These are phyloP conservation scores for Trissoscelio sp. DNA, from an alignment of 2,888 invertebrate genomes.

Conservation along the genomic window DNA sequence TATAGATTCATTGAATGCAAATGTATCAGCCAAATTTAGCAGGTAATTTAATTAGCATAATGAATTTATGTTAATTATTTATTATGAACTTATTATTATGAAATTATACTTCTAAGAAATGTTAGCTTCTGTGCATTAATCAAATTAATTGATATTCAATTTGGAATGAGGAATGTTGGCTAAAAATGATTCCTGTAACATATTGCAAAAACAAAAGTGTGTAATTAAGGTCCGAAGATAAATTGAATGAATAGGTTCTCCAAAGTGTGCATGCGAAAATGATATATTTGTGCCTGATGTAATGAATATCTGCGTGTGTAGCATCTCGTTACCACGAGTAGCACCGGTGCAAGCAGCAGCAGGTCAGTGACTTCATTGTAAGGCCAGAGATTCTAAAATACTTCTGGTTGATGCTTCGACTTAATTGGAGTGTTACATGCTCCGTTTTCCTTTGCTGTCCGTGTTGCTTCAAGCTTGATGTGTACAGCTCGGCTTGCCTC, in stretches of 20 bases:
- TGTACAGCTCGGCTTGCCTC: slow-evolving; percentile 55
- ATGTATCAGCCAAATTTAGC: too few species aligned
- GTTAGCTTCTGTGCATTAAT: not conserved
- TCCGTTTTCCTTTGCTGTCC: slow-evolving; percentile 71
- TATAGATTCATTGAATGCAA: too few species aligned
- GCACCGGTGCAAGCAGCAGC: slow-evolving; percentile 14
- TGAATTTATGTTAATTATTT: too few species aligned
- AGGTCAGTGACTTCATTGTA: slow-evolving; percentile 74
- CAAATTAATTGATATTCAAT: not conserved
- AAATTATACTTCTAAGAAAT: not conserved
- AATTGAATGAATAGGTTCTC: not conserved
- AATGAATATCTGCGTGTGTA: slow-evolving; percentile 12
- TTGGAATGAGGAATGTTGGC: not conserved
- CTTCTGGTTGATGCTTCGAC: slow-evolving; percentile 77
- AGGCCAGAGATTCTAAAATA: slow-evolving; percentile 73
- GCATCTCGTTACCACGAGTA: slow-evolving; percentile 39
- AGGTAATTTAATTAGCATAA: too few species aligned
- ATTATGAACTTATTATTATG: too few species aligned
- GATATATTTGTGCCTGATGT: slow-evolving; percentile 1
- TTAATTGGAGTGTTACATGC: slow-evolving; percentile 79
- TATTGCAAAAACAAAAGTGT: not conserved
- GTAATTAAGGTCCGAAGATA: not conserved
- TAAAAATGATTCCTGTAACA: not conserved
- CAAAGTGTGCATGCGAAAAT: slow-evolving; percentile 1
- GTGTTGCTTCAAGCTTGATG: slow-evolving; percentile 16